These are phyloP conservation scores for Ceratoteleas bidentatus DNA, from an alignment of 1,140 invertebrate species.

Conservation along the genomic window DNA sequence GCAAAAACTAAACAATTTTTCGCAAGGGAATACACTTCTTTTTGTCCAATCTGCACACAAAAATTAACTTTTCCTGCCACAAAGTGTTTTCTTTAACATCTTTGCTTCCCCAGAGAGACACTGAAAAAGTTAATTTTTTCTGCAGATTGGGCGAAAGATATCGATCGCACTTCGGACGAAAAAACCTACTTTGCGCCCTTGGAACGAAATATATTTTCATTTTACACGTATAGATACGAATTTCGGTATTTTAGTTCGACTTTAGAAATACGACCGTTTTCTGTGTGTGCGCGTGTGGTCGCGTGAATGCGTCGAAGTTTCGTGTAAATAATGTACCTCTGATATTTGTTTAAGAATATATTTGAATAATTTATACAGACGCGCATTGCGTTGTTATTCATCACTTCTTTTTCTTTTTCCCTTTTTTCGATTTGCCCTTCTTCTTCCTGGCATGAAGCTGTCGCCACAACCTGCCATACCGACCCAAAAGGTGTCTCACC, in stretches of 20 bases:
- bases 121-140: too few relatives aligned
- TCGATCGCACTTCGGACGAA: too few relatives aligned
- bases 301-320: conserved; percentile 72
- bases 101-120: too few relatives aligned
- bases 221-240: neutral
- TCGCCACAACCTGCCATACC: conserved; percentile 55
- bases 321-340: conserved; percentile 79
- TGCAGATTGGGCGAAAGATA: too few relatives aligned
- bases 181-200: neutral
- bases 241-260: conserved; percentile 30
- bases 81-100: too few relatives aligned
- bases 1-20: too few relatives aligned
- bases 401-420: conserved; percentile 26
- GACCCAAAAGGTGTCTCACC: conserved; percentile 71
- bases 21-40: too few relatives aligned
- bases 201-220: neutral
- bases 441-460: conserved; percentile 29
- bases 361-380: conserved; percentile 80
- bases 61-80: too few relatives aligned
- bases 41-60: too few relatives aligned
- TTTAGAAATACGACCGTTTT: conserved; percentile 35
- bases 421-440: conserved; percentile 7
- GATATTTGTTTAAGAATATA: conserved; percentile 80
- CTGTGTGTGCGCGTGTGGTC: conserved; percentile 68
- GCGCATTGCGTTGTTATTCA: neutral